Evolutionary conservation across 2,888 invertebrate genomes (phyloP), one percentile per base, ranked within the genome.

Genomic region (Scelioninae gen. 1): DNA sequence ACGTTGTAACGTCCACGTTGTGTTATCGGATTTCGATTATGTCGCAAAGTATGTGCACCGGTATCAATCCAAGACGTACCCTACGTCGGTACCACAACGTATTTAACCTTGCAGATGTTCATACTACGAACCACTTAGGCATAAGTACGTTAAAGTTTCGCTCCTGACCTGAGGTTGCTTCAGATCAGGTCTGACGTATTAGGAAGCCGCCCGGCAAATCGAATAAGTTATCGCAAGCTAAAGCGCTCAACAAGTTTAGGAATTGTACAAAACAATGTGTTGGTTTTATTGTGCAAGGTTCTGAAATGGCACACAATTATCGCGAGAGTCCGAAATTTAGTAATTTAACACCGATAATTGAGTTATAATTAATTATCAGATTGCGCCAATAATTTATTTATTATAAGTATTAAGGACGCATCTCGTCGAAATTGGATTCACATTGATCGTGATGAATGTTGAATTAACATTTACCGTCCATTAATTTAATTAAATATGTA

Each of bases 11-110:
- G 83, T 62, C 55, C 78, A 69, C 83, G 82, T 82, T 55, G 71
- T 75, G 68, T 75, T 86, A 88, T 88, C 75, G 86, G 83, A 85
- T 87, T 87, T 87, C 87, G 80, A 88, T 88, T 88, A 87, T 65
- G 51, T 66, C 76, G 69, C 81, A 83, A 87, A 85, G 84, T 74
- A 79, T 60, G 74, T 45, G 32, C 53, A 16, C 6, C 45, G 53
- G 53, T 66, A 79, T 74, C 66, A 80, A 74, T 80, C 68, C 68
- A 43, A 68, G 56, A 55, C 80, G 32, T 53, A 66, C 51, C 79
- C 56, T 72, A 72, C 56, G 56, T 58, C 16, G 69, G 31, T 38
- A 66, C 60, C 71, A 72, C 79, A 72, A 74, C 55, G 55, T 51
- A 43, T 65, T 80, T 80, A 80, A 74, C 66, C 74, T 68, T 66